Conservation (phyloP, 2,888 invertebrate genomes). For the Theristus sp. region DNA sequence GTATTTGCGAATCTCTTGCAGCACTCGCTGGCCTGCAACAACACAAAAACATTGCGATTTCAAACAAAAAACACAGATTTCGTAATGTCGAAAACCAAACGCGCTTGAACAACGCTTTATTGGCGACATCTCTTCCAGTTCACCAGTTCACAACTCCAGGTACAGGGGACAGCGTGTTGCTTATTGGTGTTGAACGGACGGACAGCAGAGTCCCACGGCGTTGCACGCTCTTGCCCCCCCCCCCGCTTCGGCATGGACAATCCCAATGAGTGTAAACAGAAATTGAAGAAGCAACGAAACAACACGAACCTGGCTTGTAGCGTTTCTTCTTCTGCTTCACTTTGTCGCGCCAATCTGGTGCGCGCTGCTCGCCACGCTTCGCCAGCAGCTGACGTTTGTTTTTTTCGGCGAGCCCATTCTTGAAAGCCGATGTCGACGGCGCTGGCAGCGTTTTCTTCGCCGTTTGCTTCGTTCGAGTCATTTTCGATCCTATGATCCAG, state of each 20-base stretch:
- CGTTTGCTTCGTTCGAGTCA: not conserved
- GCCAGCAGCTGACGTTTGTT: not conserved
- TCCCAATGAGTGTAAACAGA: not conserved
- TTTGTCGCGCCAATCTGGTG: not conserved
- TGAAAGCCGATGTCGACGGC: not conserved
- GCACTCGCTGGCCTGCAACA: not conserved
- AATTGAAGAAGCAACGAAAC: not conserved
- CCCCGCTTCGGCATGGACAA: no score
- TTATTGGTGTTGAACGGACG: not conserved
- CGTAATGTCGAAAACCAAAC: no score
- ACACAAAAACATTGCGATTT: no score
- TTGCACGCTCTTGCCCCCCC: no score
- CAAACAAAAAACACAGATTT: no score
- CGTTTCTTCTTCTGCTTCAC: not conserved
- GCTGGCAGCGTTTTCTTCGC: not conserved
- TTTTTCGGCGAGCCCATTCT: not conserved
- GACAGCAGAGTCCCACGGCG: no score
- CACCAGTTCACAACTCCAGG: no score
- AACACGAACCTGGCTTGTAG: not conserved
- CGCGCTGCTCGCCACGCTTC: not conserved
- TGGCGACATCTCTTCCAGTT: no score
- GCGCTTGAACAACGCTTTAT: no score
- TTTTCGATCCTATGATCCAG: no score
- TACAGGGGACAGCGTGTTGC: no score
- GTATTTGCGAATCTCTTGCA: not conserved